Evolutionary conservation across 2,797 vertebrate species (phyloP).

Genomic region (Sebastes melanostomus): DNA sequence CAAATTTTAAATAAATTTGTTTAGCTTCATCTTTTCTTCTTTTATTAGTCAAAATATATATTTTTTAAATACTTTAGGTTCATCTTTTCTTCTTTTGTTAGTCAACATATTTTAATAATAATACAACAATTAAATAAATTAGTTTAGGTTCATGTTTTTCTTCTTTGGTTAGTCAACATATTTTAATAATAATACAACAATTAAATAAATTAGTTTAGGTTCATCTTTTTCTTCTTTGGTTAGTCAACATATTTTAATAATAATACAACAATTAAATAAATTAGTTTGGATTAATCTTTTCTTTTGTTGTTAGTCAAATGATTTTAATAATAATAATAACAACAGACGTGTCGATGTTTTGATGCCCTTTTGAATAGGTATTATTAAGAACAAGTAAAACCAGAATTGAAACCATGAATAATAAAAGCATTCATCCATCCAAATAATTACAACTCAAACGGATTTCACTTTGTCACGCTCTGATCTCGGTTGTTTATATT

Average conservation of each 20-base stretch:
- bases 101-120: neutral
- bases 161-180: neutral
- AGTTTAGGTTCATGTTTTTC: too few relatives aligned
- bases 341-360: neutral
- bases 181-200: neutral
- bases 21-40: neutral
- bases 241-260: neutral
- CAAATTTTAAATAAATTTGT: neutral
- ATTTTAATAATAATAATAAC: neutral
- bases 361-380: neutral
- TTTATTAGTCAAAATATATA: neutral
- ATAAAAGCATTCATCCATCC: neutral
- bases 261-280: neutral
- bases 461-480: constrained; percentile 5
- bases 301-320: neutral
- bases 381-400: neutral
- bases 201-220: too few relatives aligned
- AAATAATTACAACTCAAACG: neutral
- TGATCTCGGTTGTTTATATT: neutral
- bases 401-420: neutral
- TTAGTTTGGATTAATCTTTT: neutral
- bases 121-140: too few relatives aligned
- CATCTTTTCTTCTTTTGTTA: neutral
- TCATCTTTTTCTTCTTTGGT: too few relatives aligned
- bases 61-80: neutral